Conservation (phyloP, 2,797 vertebrate genomes). For the Myotis pilosus region DNA sequence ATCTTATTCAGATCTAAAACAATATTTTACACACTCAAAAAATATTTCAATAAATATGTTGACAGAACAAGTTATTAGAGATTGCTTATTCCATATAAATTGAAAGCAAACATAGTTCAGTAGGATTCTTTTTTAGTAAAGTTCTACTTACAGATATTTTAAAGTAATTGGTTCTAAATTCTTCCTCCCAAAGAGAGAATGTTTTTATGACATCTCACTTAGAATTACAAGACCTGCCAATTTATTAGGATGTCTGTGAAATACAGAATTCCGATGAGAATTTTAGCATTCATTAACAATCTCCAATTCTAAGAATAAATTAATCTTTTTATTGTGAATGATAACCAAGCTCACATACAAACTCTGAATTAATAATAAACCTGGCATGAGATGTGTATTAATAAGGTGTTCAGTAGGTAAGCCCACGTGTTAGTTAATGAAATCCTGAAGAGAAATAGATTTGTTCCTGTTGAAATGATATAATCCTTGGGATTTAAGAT, state of each 20-base stretch:
- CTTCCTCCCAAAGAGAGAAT: not conserved
- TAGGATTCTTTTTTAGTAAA: constrained; percentile 26
- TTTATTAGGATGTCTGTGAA: not conserved
- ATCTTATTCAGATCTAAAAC: not conserved
- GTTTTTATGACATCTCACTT: constrained; percentile 9
- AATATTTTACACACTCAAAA: not conserved
- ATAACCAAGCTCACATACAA: constrained; percentile 5
- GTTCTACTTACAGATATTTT: constrained; percentile 4
- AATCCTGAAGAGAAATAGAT: constrained; percentile 57
- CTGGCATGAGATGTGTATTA: not conserved
- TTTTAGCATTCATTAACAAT: constrained; percentile 35
- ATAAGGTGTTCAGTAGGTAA: not conserved
- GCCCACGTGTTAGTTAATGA: constrained; percentile 8
- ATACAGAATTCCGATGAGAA: not conserved
- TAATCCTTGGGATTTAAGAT: not conserved
- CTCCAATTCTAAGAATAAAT: constrained; percentile 36
- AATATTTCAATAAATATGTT: not conserved
- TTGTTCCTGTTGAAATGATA: constrained; percentile 38
- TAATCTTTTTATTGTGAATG: constrained; percentile 4
- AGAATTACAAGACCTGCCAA: not conserved
- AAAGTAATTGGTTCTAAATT: constrained; percentile 44
- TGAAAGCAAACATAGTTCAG: not conserved
- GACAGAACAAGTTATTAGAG: not conserved
- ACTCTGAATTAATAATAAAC: constrained; percentile 36
- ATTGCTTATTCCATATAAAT: not conserved